These are phyloP conservation scores for Cynoglossus semilaevis DNA, from an alignment of 2,113 vertebrate species.

Conservation along the genomic window DNA sequence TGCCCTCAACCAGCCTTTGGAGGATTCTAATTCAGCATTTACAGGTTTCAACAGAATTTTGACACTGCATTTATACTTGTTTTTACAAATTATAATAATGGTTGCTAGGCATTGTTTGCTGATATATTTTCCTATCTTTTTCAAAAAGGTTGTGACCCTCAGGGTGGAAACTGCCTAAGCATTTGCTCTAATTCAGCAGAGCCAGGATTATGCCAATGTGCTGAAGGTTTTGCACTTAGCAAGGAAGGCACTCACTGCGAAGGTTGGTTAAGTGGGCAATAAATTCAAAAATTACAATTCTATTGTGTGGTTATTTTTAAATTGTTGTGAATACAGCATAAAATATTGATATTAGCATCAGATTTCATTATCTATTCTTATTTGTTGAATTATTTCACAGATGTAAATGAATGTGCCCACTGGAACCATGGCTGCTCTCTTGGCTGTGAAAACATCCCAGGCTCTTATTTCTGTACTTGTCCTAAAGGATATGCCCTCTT, in stretches of 20 bases:
- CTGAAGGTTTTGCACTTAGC: conserved; percentile 80
- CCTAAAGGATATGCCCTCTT: conserved; percentile 85
- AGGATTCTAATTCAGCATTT: conserved; percentile 24
- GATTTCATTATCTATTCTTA: neutral
- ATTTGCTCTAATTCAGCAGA: conserved; percentile 67
- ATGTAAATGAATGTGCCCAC: conserved; percentile 90
- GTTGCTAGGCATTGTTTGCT: no score
- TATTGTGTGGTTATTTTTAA: neutral
- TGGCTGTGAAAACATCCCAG: conserved; percentile 90
- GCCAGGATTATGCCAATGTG: conserved; percentile 75
- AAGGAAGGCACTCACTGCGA: conserved; percentile 81
- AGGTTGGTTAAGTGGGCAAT: conserved; percentile 73
- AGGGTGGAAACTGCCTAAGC: conserved; percentile 65
- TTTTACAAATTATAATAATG: neutral
- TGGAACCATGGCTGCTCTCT: conserved; percentile 93
- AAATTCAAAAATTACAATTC: neutral
- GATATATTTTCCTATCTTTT: neutral
- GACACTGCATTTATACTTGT: neutral
- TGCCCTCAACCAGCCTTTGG: conserved; percentile 74
- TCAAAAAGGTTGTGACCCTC: conserved; percentile 64
- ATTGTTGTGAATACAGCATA: neutral
- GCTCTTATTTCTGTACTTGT: conserved; percentile 94
- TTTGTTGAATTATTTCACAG: conserved; percentile 60
- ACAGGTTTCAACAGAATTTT: conserved; percentile 50
- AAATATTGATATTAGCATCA: no score